A percentile compares a stretch with the other conserved stretches of the same genome.
Evolutionary conservation across 2,113 vertebrate genomes (phyloP).

Genomic region (Coptodon bakossiorum): DNA sequence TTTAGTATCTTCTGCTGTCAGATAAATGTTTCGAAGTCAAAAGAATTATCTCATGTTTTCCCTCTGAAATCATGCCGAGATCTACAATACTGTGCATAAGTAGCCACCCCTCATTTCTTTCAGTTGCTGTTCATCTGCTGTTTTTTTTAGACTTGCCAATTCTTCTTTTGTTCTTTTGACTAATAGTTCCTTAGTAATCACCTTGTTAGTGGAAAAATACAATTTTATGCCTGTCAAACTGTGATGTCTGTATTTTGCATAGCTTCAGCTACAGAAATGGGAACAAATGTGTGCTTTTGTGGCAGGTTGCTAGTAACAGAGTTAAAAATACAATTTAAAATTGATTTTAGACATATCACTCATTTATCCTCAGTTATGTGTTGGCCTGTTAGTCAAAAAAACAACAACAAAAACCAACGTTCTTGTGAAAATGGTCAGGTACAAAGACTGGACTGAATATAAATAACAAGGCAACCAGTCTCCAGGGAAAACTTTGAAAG

Average conservation of each 20-base stretch:
- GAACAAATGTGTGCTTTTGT: not conserved
- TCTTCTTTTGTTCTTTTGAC: not conserved
- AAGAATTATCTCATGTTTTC: not conserved
- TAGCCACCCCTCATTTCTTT: not conserved
- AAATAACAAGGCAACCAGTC: not conserved
- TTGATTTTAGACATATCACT: not conserved
- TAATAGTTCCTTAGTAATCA: not conserved
- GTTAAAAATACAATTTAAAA: not conserved
- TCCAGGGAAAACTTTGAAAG: not conserved
- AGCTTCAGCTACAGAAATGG: not conserved
- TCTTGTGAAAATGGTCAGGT: not conserved
- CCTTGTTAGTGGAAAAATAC: not conserved
- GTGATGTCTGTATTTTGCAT: not conserved
- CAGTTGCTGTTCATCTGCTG: not conserved
- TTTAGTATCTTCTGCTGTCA: not conserved
- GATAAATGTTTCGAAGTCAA: not conserved
- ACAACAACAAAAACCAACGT: not conserved
- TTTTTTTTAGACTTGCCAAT: not conserved
- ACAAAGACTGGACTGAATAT: not conserved
- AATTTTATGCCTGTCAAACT: not conserved
- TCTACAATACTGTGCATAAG: not conserved
- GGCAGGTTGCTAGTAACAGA: not conserved
- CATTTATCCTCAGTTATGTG: not conserved
- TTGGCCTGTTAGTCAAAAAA: not conserved
- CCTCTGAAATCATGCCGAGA: not conserved